phyloP scores from a whole-genome alignment of 1,140 invertebrate species.

The Sminthurides bifidus region DNA sequence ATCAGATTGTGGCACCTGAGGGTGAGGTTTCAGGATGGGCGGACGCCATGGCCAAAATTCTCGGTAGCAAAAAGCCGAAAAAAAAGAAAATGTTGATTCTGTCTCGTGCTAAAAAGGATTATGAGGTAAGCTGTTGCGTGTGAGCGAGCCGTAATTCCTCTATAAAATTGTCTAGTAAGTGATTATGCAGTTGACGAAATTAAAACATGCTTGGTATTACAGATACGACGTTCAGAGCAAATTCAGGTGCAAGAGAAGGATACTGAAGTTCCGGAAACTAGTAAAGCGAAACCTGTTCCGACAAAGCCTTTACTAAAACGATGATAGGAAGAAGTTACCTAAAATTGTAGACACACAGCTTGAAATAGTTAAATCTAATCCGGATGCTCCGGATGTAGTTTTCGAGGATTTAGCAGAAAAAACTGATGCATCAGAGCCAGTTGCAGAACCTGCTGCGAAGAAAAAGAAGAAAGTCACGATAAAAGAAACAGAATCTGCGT shows the following conservation, averaged over 20 bases:
- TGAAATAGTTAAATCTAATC: background rate
- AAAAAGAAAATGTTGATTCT: constrained; percentile 59
- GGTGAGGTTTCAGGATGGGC: constrained; percentile 41
- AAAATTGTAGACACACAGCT: no score
- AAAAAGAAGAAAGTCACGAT: constrained; percentile 21
- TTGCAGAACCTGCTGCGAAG: background rate
- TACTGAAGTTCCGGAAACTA: no score
- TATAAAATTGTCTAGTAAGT: no score
- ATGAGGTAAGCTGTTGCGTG: constrained; percentile 30
- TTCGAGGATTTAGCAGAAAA: constrained; percentile 5
- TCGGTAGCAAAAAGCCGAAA: constrained; percentile 59
- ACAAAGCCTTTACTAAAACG: background rate
- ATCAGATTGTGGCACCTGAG: background rate
- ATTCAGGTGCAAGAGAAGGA: no score
- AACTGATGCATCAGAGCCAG: constrained; percentile 13
- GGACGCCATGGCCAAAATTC: constrained; percentile 47
- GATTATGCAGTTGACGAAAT: no score
- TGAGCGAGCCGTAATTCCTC: no score
- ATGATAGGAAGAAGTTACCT: no score
- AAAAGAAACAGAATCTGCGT: constrained; percentile 38
- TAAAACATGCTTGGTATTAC: no score
- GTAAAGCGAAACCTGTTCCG: background rate
- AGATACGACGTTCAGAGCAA: no score
- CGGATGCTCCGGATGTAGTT: background rate
- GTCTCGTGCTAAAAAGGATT: constrained; percentile 39